Base-by-base conservation (phyloP, 2,888 invertebrate species). In the Aelia acuminata region DNA sequence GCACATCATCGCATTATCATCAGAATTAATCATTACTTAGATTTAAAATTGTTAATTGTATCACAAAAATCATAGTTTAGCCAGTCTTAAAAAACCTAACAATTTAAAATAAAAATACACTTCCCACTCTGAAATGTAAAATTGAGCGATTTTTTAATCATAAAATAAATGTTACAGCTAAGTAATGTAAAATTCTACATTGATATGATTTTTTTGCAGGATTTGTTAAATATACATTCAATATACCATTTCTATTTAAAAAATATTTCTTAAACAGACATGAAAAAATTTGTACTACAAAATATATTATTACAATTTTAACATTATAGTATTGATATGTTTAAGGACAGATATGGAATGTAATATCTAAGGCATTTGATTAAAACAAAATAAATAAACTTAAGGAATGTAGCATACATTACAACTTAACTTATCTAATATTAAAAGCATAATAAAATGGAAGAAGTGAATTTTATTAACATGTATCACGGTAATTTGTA, bases 111-210 rank as follows among this genome's bases (percentile, higher is more conserved):
- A 70, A 26, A 3, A 31, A 63, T 1, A 26, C 13, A 57, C 18
- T 26, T 57, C 4, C 18, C 13, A 20, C 35, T 70, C 26, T 20
- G 35, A 18, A 70, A 70, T 35, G 7, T 18, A 70, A 35, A 18
- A 70, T 70, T 70, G 63, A 70, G 63, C 63, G 18, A 70, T 35
- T 70, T 70, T 70, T 35, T 35, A 35, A 70, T 70, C 63, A 70
- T 70, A 35, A 31, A 70, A 26, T 31, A 18, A 70, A 35, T 70
- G 20, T 35, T 63, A 31, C 15, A 63, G 63, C 63, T 63, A 63
- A 63, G 18, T 31, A 1, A 31, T 31, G 11, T 31, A 15, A 31
- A 31, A 26, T 57, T 22, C 5, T 31, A 4, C 31, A 8, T 11
- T 15, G 3, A 8, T 10, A 15, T 63, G 15, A 20, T 63, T 31